Conservation (phyloP, 2,888 invertebrate species). For the Serrognathus titanus region DNA sequence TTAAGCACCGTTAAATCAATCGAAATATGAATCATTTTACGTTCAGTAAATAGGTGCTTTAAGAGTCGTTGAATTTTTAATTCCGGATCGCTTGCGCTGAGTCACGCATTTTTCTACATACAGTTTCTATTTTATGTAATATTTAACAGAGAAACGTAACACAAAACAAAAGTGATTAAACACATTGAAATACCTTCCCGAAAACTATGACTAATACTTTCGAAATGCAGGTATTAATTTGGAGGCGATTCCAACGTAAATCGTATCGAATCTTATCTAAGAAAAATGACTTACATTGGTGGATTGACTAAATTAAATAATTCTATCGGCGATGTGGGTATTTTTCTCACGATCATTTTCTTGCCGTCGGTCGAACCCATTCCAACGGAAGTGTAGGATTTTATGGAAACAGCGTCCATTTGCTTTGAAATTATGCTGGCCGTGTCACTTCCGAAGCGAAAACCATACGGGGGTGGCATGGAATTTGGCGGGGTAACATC, state of each 20-base stretch:
- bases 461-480: conserved; percentile 1
- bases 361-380: conserved; percentile 87
- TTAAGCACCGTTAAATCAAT: no score
- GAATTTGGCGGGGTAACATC: conserved; percentile 14
- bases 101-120: no score
- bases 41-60: no score
- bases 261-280: neutral
- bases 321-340: conserved; percentile 82
- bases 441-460: conserved; percentile 49
- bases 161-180: neutral
- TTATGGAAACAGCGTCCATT: conserved; percentile 68
- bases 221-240: no score
- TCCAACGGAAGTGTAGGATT: conserved; percentile 79
- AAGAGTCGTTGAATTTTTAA: no score
- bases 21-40: no score
- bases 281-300: conserved; percentile 65
- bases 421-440: conserved; percentile 52
- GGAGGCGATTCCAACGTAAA: no score
- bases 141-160: neutral
- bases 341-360: conserved; percentile 78
- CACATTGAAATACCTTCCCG: no score
- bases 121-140: no score
- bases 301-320: conserved; percentile 82
- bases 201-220: no score
- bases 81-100: no score